Base-by-base conservation (phyloP, 2,113 vertebrate species). In the Triplophysa dalaica region DNA sequence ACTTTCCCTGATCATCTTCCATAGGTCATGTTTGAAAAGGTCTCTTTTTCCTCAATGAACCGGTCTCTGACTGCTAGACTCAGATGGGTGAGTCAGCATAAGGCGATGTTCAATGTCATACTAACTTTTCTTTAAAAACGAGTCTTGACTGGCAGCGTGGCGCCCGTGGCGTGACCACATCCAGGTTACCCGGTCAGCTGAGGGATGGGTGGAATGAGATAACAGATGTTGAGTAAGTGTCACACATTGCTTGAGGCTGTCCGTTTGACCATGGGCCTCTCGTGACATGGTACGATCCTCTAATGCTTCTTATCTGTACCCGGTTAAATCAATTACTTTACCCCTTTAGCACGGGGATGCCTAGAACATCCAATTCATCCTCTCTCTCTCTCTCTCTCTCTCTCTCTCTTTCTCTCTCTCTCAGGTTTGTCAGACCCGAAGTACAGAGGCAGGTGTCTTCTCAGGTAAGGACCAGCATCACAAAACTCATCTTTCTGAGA, bases 251-350 rank as follows among this genome's bases (percentile, higher is more conserved):
- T 45, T 45, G 24, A 43, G 58, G 41, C 45, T 77, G 76, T 45
- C 75, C n/a, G 22, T 78, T 65, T 50, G 66, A 73, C 50, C 50
- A 8, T 58, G 13, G 22, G 62, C 52, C 33, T 63, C 38, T 38
- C 17, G 41, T 61, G 58, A 65, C 24, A 43, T n/a, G 16, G 54
- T 2, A 58, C 10, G 8, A n/a, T 21, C 19, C 19, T 1, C 60
- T 80, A 81, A 82, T 89, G 78, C 76, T 65, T 0, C 26, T 83
- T 80, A 83, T 86, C 81, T 82, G 54, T 82, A 82, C 66, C 81
- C 45, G n/a, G 79, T 81, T 87, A 87, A 89, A 89, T 87, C 64
- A 86, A 84, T 89, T 85, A 88, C 67, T 78, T 26, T 48, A 52
- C 81, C 67, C 61, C 83, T 61, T 80, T 63, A 41, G 77, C 63